Evolutionary conservation across 2,888 invertebrate species (phyloP), one percentile per base, ranked within the genome.

Genomic region (Steinernema carpocapsae): DNA sequence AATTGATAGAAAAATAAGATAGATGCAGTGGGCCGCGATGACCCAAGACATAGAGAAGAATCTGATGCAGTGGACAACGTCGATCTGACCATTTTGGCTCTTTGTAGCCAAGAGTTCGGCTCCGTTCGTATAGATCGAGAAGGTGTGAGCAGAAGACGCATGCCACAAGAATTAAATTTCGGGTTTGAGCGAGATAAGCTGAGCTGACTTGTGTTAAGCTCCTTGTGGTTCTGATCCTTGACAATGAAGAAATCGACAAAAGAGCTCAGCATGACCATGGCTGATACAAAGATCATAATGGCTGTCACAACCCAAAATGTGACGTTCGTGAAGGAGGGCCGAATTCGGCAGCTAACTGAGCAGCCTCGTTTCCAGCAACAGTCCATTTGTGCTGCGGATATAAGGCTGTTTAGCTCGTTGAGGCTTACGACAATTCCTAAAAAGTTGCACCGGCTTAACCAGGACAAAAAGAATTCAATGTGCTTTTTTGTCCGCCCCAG

Each of bases 1-100:
- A 64, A 17, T 17, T 17, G 7, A 26, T n/a, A n/a, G n/a, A n/a
- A n/a, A n/a, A n/a, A n/a, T 64, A 1, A 64, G 32, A 1, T 12
- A 14, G n/a, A 64, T 6, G 17, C 32, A 29, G 14, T 64, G 64
- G 1, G 64, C 29, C 29, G 64, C 64, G 17, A 64, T 64, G 17
- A 83, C 82, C 83, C 83, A 83, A 32, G 52, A 72, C 81, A 83
- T 83, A 1, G 83, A 83, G 72, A 83, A 75, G 29, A 81, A 72
- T n/a, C 83, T 76, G 10, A 83, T 82, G 72, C 83, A 83, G 71
- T 83, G 78, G 0, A 83, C 70, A 4, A 77, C 79, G 19, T 77
- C 76, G 74, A 83, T 82, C 56, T 80, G 77, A 43, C 81, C 82
- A 1, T 77, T 75, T 71, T 76, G 78, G 22, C 76, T 76, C 45